Conservation (phyloP, 2,888 invertebrate species). For the Drosophila picticornis region DNA sequence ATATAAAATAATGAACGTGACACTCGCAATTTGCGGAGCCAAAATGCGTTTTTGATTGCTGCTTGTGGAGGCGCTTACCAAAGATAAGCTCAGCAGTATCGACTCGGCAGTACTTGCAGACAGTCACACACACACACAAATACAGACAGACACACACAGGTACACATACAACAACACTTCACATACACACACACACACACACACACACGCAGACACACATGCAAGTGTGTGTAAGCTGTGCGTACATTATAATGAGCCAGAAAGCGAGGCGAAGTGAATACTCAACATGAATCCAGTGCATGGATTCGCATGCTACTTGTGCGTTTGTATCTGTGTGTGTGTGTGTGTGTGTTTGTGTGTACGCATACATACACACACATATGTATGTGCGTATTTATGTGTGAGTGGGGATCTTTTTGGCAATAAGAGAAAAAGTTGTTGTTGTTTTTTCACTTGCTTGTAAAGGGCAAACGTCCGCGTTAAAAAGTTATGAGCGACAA, state of each 20-base stretch:
- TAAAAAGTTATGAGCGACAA: constrained; percentile 71
- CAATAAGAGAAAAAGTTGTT: constrained; percentile 28
- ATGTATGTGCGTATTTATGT: constrained; percentile 13
- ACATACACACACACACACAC: constrained; percentile 7
- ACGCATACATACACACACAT: neutral
- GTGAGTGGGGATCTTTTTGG: constrained; percentile 20
- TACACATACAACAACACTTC: constrained; percentile 5
- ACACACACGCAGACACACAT: constrained; percentile 5
- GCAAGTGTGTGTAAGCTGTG: constrained; percentile 31
- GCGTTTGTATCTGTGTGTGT: neutral
- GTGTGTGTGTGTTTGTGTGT: too few species aligned
- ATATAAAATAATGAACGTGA: constrained; percentile 62
- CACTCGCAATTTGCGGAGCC: constrained; percentile 44
- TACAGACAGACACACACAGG: constrained; percentile 8
- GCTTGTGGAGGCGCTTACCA: constrained; percentile 50
- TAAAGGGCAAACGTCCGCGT: constrained; percentile 61
- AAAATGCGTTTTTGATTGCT: constrained; percentile 70
- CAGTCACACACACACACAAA: constrained; percentile 7
- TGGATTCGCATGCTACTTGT: constrained; percentile 39
- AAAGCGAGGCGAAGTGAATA: constrained; percentile 29
- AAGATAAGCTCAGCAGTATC: constrained; percentile 53
- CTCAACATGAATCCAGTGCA: constrained; percentile 37
- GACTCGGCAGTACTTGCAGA: constrained; percentile 41
- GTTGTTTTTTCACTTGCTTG: constrained; percentile 49
- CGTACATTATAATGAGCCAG: constrained; percentile 56